These are phyloP conservation scores for Prionailurus viverrinus DNA, from an alignment of 2,113 vertebrate genomes.

Conservation along the genomic window DNA sequence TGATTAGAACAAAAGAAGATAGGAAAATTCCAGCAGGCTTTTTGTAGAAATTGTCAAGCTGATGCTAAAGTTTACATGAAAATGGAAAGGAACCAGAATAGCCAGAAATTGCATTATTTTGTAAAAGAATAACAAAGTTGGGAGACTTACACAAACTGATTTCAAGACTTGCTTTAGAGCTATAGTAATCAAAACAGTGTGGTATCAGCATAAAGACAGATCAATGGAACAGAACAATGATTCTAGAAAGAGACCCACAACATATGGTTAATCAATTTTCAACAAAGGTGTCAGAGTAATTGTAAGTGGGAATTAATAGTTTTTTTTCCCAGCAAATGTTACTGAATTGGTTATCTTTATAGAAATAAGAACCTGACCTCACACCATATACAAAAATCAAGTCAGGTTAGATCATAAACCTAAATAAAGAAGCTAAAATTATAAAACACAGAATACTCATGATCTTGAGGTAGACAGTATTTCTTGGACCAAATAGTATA, in stretches of 20 bases:
- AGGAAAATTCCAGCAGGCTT: neutral
- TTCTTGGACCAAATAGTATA: neutral
- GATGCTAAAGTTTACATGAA: neutral
- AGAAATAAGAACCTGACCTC: neutral
- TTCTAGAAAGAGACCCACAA: neutral
- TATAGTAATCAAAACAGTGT: neutral
- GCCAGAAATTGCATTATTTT: neutral
- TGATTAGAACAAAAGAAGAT: neutral
- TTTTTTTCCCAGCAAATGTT: neutral
- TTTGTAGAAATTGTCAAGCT: neutral
- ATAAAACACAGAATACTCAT: neutral
- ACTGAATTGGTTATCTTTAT: neutral
- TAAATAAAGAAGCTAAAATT: neutral
- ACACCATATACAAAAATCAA: neutral
- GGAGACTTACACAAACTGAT: neutral
- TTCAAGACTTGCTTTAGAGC: neutral
- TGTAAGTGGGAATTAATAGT: neutral
- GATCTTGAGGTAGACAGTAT: neutral
- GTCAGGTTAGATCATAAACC: neutral
- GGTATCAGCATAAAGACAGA: neutral
- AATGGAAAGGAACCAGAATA: neutral
- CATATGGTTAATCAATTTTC: neutral
- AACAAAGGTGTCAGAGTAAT: neutral
- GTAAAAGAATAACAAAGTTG: neutral
- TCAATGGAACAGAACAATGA: neutral